Base-by-base conservation (phyloP, 1,140 invertebrate genomes). In the Dendroctonus ponderosae region DNA sequence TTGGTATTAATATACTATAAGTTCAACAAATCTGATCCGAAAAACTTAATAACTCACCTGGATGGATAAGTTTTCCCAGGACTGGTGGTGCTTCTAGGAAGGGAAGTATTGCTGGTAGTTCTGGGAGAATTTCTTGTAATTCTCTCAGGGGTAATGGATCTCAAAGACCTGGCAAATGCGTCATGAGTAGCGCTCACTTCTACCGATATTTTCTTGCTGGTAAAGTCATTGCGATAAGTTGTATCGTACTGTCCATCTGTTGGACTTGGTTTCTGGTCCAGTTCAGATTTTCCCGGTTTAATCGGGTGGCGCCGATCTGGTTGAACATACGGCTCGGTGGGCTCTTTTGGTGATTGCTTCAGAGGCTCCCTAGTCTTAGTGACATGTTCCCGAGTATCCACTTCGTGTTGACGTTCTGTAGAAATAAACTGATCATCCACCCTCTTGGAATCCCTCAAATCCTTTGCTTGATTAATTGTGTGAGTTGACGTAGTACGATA, bases 131-230 rank as follows among this genome's bases (percentile, higher is more conserved):
- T 71, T 78, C 79, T 62, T 71, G 79, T 66, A 72, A 80, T 66
- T 71, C 82, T 76, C 53, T 82, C 79, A 8, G 85, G 83, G 61
- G 79, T 83, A 49, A 86, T 83, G 52, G 85, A 82, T 52, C 88
- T 82, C 42, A 90, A 77, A 40, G 87, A 87, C 61, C 85, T 84
- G 3, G 87, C 88, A 80, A 88, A 90, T 5, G 86, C 86, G 69
- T 88, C 83, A 74, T 90, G 88, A 15, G 87, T 84, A 6, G 87
- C 85, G 74, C 86, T 88, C 58, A 84, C 81, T 68, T 86, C 84
- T 54, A 83, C 81, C 65, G 84, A 86, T 42, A 88, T 85, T 69
- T 82, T 82, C 60, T 82, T 85, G 60, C 77, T 80, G 11, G 79
- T 79, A 68, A 80, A 86, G 66, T 85, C 83, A 42, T 78, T 78